Base-by-base conservation (phyloP, 2,888 invertebrate genomes). In the Flabesymbios commensalis region DNA sequence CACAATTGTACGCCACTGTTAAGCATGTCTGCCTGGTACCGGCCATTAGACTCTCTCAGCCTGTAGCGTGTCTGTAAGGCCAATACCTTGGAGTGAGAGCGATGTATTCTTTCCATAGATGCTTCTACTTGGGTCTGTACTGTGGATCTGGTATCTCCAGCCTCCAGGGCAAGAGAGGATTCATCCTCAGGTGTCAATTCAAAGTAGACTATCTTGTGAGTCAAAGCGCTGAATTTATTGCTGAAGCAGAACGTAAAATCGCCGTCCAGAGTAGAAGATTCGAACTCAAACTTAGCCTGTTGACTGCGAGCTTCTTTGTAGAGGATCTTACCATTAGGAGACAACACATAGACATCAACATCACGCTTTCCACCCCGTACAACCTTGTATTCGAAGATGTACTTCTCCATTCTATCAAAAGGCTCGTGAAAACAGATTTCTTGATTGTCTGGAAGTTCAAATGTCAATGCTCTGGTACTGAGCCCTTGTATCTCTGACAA, bases 321-420 rank as follows among this genome's bases (percentile, higher is more conserved):
- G 3, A 79, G 49, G 24, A 75, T 63, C 57, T 75, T 74, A 4
- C 78, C 77, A 53, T 76, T 78, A 1, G 78, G 78, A 17, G 77
- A 74, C 33, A 71, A 62, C 17, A 79, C 71, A 32, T 64, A 63
- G 0, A 70, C 75, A 63, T 79, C 75, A 1, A 79, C 71, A 59
- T 79, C 79, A 19, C 74, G 67, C 49, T 76, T 72, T 1, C 79
- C 78, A 1, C 79, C 79, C 28, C 33, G 28, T 19, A 59, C 32
- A 1, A 78, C 80, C 32, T 71, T 68, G 45, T 45, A 45, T 7
- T 10, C 24, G 10, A 45, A 22, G n/a, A 45, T 24, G 24, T 45
- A 45, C 26, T 65, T 65, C 24, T 59, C 58, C 4, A 68, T 59
- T 17, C 70, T 70, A 1, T 62, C 65, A 63, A 76, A 79, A 1